phyloP scores from a whole-genome alignment of 2,888 invertebrate genomes.

The Syritta pipiens region DNA sequence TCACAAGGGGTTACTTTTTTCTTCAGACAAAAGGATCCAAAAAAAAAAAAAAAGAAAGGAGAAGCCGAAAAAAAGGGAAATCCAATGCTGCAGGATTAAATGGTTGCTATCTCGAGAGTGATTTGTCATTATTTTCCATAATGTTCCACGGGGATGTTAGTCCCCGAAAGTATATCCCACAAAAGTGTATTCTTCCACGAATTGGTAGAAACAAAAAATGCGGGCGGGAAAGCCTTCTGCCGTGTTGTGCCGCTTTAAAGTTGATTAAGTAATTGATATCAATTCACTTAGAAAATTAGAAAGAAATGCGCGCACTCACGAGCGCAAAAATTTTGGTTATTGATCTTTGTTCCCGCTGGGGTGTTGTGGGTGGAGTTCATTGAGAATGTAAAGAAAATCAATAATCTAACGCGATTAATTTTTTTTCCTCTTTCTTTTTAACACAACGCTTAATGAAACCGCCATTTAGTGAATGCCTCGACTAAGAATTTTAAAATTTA shows the following conservation, averaged over 20 bases:
- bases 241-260: conserved; percentile 51
- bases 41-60: conserved; percentile 51
- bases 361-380: conserved; percentile 1
- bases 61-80: background rate
- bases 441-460: conserved; percentile 52
- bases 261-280: conserved; percentile 69
- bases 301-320: conserved; percentile 31
- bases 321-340: conserved; percentile 43
- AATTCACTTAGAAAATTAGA: conserved; percentile 69
- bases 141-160: conserved; percentile 60
- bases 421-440: conserved; percentile 17
- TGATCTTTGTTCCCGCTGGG: conserved; percentile 54
- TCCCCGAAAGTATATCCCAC: conserved; percentile 32
- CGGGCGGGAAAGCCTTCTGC: background rate
- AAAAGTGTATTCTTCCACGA: background rate
- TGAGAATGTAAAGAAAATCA: conserved; percentile 41
- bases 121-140: conserved; percentile 70
- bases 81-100: conserved; percentile 56
- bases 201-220: conserved; percentile 17
- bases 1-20: conserved; percentile 38
- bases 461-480: conserved; percentile 35
- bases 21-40: background rate
- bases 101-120: conserved; percentile 67
- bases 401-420: conserved; percentile 38
- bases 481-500: conserved; percentile 33